Evolutionary conservation across 2,888 invertebrate species (phyloP).

Genomic region (Trypoxylon attenuatum): DNA sequence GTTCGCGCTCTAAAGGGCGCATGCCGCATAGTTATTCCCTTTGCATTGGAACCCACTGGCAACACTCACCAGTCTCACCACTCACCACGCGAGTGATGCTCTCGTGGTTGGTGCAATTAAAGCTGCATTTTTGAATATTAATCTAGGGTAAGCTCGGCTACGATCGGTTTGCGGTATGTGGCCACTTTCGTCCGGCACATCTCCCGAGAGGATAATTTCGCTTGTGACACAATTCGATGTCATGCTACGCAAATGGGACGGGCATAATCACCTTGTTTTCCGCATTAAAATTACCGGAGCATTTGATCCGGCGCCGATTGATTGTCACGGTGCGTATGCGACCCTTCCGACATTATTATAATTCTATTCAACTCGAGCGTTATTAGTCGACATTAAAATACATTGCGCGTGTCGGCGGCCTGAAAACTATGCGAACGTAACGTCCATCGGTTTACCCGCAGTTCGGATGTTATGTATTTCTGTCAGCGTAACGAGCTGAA

Average conservation of each 20-base stretch:
- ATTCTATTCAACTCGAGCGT: neutral
- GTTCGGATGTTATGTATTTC: constrained; percentile 26
- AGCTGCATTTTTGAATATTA: too few relatives aligned
- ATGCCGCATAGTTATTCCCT: too few relatives aligned
- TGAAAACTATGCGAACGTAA: neutral
- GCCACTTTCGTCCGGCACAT: constrained; percentile 35
- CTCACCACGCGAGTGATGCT: too few relatives aligned
- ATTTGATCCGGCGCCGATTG: constrained; percentile 38
- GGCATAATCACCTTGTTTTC: constrained; percentile 51
- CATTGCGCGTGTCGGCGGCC: neutral
- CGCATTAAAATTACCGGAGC: constrained; percentile 46
- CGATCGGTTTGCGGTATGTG: constrained; percentile 23
- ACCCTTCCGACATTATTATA: neutral
- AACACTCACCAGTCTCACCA: too few relatives aligned
- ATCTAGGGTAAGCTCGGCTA: too few relatives aligned
- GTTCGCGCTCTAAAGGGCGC: too few relatives aligned
- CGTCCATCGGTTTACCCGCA: constrained; percentile 26
- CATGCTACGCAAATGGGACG: constrained; percentile 34
- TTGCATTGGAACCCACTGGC: too few relatives aligned
- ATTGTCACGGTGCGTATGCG: constrained; percentile 23
- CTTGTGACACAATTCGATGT: constrained; percentile 35
- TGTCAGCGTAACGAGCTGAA: too few relatives aligned
- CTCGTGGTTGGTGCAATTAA: too few relatives aligned
- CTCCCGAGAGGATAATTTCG: constrained; percentile 42
- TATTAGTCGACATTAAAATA: neutral